These are phyloP conservation scores for Adineta ricciae DNA, from an alignment of 2,888 invertebrate species.

Conservation along the genomic window DNA sequence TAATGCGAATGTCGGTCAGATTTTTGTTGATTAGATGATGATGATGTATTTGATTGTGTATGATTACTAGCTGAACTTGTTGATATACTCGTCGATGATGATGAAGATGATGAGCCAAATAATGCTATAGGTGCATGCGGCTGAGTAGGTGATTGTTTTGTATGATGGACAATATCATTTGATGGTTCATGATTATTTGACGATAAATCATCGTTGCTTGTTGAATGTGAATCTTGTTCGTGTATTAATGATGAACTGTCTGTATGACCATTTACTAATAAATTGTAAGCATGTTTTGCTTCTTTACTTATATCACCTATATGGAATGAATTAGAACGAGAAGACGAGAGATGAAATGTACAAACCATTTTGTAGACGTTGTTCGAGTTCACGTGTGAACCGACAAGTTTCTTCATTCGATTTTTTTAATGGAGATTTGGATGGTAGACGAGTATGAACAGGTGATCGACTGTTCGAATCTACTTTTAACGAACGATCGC, in stretches of 20 bases:
- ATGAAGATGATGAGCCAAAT: conserved; percentile 8
- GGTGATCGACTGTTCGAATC: neutral
- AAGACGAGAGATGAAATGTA: neutral
- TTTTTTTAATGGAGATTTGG: neutral
- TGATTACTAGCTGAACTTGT: neutral
- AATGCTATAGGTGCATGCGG: neutral
- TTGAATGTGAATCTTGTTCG: neutral
- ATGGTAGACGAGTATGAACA: neutral
- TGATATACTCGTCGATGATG: neutral
- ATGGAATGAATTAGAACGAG: neutral
- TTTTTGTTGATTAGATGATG: neutral
- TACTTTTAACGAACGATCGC: neutral
- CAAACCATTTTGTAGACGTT: conserved; percentile 22
- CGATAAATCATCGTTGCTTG: neutral
- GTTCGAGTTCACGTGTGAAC: neutral
- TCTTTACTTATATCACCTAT: conserved; percentile 17
- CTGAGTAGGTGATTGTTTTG: neutral
- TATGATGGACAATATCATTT: neutral
- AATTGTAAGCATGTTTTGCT: neutral
- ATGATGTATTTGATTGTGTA: neutral
- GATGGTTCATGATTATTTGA: neutral
- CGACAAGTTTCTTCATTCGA: conserved; percentile 4
- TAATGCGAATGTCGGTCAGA: conserved; percentile 17
- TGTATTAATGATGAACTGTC: neutral
- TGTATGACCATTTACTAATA: neutral